Percentiles rank a stretch among this genome's conserved stretches.
These are phyloP conservation scores for Nemopilema nomurai DNA, from an alignment of 30 jellyfish, hydroid and myxozoan species.

Conservation along the genomic window DNA sequence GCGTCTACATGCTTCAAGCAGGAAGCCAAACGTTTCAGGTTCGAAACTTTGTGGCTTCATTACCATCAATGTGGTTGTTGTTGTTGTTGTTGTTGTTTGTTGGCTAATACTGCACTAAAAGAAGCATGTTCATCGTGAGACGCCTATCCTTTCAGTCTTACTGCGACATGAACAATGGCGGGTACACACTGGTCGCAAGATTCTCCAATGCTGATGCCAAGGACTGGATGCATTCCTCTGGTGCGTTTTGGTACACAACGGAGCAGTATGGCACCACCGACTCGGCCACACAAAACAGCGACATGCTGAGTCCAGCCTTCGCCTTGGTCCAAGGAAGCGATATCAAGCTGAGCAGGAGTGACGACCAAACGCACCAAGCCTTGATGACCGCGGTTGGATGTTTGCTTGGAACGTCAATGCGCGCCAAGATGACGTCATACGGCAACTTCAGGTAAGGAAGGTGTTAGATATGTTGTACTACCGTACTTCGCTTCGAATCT, in stretches of 20 bases:
- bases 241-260: slow-evolving; percentile 30
- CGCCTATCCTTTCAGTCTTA: too few relatives aligned
- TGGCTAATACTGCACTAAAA: too few relatives aligned
- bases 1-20: neutral
- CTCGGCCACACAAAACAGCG: slow-evolving; percentile 10
- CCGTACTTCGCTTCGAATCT: too few relatives aligned
- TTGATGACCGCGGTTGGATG: slow-evolving; percentile 32
- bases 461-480: too few relatives aligned
- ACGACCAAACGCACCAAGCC: slow-evolving; percentile 23
- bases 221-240: slow-evolving; percentile 48
- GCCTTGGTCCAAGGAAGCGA: slow-evolving; percentile 27
- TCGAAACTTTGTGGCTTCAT: neutral
- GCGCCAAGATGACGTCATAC: slow-evolving; percentile 27
- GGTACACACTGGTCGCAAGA: slow-evolving; percentile 41
- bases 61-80: neutral
- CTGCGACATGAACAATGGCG: slow-evolving; percentile 56
- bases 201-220: slow-evolving; percentile 40
- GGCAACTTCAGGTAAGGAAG: slow-evolving; percentile 56
- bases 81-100: neutral
- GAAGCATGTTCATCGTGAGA: too few relatives aligned
- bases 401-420: slow-evolving; percentile 21
- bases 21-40: neutral
- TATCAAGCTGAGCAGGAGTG: slow-evolving; percentile 38
- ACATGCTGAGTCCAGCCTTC: slow-evolving; percentile 31
- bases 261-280: slow-evolving; percentile 1